Evolutionary conservation across 2,797 vertebrate species (phyloP).

Genomic region (Diplodus sargus): DNA sequence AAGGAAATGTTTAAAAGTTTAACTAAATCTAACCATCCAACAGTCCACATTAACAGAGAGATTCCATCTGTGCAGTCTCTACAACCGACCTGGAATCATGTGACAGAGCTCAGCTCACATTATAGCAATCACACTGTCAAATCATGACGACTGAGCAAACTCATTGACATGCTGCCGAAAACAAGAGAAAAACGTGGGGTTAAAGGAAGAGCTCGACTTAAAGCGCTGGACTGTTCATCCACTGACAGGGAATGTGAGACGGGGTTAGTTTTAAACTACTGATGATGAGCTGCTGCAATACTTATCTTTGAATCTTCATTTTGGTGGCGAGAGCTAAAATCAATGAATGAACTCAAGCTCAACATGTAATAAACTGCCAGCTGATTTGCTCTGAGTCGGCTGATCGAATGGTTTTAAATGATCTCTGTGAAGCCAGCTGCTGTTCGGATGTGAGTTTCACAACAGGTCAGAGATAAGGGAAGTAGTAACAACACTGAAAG

Average conservation of each 20-base stretch:
- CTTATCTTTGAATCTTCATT: too few species aligned
- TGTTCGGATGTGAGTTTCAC: background rate
- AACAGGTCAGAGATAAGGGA: background rate
- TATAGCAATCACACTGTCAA: background rate
- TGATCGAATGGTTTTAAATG: background rate
- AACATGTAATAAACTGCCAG: too few species aligned
- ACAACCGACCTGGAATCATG: background rate
- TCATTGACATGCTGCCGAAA: background rate
- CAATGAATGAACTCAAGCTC: too few species aligned
- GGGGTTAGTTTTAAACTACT: too few species aligned
- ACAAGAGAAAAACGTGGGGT: too few species aligned
- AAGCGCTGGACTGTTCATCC: too few species aligned
- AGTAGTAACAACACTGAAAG: background rate
- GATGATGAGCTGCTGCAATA: too few species aligned
- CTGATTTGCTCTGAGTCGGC: too few species aligned
- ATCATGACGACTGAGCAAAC: background rate
- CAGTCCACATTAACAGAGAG: background rate
- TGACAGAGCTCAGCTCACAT: background rate
- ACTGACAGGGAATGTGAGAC: too few species aligned
- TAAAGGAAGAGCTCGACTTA: too few species aligned
- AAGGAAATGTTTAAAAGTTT: constrained; percentile 1
- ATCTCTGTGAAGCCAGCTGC: background rate
- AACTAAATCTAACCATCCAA: background rate
- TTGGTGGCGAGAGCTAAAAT: too few species aligned
- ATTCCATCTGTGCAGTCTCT: background rate